Base-by-base conservation (phyloP, 2,888 invertebrate species). In the Octodonta nipae region DNA sequence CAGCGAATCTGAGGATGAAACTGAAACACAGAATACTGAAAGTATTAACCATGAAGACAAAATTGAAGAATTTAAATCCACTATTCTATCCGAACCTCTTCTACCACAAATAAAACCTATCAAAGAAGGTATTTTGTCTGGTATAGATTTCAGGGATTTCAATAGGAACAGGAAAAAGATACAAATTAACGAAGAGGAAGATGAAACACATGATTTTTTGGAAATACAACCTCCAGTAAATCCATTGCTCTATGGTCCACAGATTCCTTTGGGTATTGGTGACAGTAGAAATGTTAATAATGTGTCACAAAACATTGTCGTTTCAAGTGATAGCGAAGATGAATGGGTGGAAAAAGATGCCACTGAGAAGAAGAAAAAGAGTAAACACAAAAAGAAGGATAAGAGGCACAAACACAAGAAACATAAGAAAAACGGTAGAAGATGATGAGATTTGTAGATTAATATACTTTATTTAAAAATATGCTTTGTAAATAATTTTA, bases 1-100 rank as follows among this genome's bases (percentile, higher is more conserved):
- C 36, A 81, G 79, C 50, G 65, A 65, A 3, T 64, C 63, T 28
- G 52, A 45, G 15, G 60, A 60, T 22, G 58, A 60, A n/a, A n/a
- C n/a, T n/a, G n/a, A n/a, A n/a, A n/a, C n/a, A n/a, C n/a, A n/a
- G n/a, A n/a, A n/a, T n/a, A 26, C 26, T 13, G 30, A n/a, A n/a
- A n/a, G n/a, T n/a, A n/a, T n/a, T n/a, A n/a, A 43, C 15, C n/a
- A n/a, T n/a, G n/a, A 33, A 14, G 38, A 47, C 12, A 26, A 32
- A 17, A 41, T 46, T 24, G 48, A 54, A 31, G 46, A 50, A 36
- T 37, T 57, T 30, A 54, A 54, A 39, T 42, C 45, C 22, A 49
- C 44, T 30, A 43, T 60, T 14, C 34, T 61, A 22, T 50, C 52
- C 1, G 59, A 60, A 24, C 46, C 50, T 22, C 43, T 59, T 17